These are phyloP conservation scores for Thunnus albacares DNA, from an alignment of 2,797 vertebrate genomes.

Conservation along the genomic window DNA sequence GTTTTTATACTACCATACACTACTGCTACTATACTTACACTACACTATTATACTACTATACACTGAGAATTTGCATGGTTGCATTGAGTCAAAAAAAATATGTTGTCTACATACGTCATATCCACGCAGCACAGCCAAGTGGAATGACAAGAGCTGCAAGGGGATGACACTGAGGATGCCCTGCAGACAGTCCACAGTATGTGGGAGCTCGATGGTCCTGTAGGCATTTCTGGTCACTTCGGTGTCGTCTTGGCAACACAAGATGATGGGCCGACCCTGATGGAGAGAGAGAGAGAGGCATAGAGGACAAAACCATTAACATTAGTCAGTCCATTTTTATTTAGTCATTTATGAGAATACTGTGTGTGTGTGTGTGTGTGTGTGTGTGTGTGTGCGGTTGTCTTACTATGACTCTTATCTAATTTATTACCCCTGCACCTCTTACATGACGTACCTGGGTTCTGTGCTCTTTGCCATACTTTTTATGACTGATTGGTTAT, in stretches of 20 bases:
- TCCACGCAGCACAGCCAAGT: slow-evolving; percentile 95
- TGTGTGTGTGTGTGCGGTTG: background rate
- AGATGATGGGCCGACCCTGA: slow-evolving; percentile 94
- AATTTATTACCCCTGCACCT: background rate
- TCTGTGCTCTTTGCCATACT: background rate
- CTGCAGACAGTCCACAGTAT: slow-evolving; percentile 96
- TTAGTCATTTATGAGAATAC: background rate
- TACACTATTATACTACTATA: too few relatives aligned
- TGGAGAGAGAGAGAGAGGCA: background rate
- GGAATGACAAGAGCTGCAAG: slow-evolving; percentile 95
- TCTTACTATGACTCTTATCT: background rate
- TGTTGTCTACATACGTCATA: slow-evolving; percentile 89
- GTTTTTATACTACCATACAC: background rate
- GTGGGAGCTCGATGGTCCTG: slow-evolving; percentile 93
- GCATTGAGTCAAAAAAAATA: background rate
- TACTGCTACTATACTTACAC: too few relatives aligned
- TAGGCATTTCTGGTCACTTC: slow-evolving; percentile 92
- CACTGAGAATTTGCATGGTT: background rate
- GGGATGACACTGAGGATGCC: slow-evolving; percentile 95
- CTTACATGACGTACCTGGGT: background rate
- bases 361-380: background rate
- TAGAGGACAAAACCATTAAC: slow-evolving; percentile 6
- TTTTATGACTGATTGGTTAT: too few relatives aligned
- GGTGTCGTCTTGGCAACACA: slow-evolving; percentile 92
- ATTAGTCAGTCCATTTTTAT: slow-evolving; percentile 1